Percentiles rank a stretch among this genome's conserved stretches.
Evolutionary conservation across 2,797 vertebrate species (phyloP).

Genomic region (Poeciliopsis turneri): DNA sequence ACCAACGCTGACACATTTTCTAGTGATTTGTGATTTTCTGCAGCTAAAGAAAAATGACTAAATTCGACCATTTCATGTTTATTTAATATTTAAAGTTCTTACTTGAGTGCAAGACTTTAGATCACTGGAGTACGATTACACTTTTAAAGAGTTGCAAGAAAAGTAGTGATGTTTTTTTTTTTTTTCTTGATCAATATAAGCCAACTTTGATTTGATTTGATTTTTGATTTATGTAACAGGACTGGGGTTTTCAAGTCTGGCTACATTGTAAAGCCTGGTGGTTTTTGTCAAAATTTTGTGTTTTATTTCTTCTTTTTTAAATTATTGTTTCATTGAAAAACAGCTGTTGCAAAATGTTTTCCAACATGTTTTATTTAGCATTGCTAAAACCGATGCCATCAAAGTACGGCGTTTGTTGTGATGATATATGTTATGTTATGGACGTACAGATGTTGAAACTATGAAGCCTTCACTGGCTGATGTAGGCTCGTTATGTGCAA

Average conservation of each 20-base stretch:
- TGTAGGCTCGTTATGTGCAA: not conserved
- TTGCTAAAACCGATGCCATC: not conserved
- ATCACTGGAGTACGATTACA: not conserved
- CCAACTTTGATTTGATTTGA: not conserved
- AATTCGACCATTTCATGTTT: not conserved
- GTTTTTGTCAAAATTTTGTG: not conserved
- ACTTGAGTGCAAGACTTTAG: not conserved
- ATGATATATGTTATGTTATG: not conserved
- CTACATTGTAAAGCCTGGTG: slow-evolving; percentile 1
- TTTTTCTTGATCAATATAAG: not conserved
- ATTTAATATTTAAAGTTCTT: not conserved
- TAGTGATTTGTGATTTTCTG: too few relatives aligned
- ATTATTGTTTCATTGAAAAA: not conserved
- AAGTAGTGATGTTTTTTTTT: too few relatives aligned
- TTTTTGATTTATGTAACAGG: not conserved
- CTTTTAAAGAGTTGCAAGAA: not conserved
- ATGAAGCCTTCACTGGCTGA: slow-evolving; percentile 52
- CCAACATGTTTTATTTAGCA: not conserved
- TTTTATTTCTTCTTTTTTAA: not conserved
- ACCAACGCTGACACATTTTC: not conserved
- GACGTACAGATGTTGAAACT: not conserved
- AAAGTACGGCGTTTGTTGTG: not conserved
- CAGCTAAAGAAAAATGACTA: not conserved
- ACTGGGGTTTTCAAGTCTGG: slow-evolving; percentile 4
- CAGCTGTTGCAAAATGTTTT: not conserved